phyloP scores from a whole-genome alignment of 2,888 invertebrate genomes.

The Rhingia campestris region DNA sequence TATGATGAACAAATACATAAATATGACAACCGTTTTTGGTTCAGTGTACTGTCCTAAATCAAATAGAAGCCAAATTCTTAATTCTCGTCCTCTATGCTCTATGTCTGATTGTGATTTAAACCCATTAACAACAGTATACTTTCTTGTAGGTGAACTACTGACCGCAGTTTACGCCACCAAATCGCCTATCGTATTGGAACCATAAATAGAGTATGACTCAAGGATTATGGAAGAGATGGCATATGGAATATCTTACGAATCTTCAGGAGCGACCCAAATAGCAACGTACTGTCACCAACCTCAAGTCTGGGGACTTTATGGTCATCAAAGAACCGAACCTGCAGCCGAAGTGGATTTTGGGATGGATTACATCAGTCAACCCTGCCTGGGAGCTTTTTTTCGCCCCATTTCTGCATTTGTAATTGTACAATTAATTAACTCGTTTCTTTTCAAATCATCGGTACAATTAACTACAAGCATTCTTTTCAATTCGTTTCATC shows the following conservation, averaged over 20 bases:
- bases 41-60: not conserved
- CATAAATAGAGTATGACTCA: slow-evolving; percentile 1
- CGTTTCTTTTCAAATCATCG: no score
- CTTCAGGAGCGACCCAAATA: slow-evolving; percentile 30
- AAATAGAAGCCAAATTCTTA: not conserved
- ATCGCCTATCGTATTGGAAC: not conserved
- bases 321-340: not conserved
- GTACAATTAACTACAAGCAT: no score
- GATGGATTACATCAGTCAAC: no score
- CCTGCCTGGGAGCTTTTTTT: no score
- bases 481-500: no score
- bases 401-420: no score
- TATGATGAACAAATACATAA: no score
- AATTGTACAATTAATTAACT: no score
- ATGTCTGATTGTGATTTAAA: not conserved
- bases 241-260: slow-evolving; percentile 8
- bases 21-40: no score
- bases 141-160: slow-evolving; percentile 14
- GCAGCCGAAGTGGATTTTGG: no score
- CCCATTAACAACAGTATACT: not conserved
- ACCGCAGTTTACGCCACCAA: not conserved
- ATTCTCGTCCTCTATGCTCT: not conserved
- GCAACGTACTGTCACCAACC: not conserved
- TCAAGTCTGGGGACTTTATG: not conserved
- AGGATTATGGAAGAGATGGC: slow-evolving; percentile 27